phyloP scores from a whole-genome alignment of 2,797 vertebrate species.

The Oceanodroma leucorhoa region DNA sequence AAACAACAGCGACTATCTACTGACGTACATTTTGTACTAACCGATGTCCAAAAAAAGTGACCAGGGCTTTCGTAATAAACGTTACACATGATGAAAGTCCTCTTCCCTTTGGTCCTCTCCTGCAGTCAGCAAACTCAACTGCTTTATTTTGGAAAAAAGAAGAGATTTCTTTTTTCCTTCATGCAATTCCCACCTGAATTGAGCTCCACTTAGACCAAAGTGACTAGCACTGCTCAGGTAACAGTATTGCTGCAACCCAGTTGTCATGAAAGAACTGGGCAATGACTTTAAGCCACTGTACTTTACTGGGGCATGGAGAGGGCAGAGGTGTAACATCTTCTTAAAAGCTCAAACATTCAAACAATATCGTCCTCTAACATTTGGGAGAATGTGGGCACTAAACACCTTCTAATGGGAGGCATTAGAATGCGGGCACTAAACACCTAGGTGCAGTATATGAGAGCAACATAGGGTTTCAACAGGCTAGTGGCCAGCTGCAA shows the following conservation, averaged over 20 bases:
- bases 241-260: neutral
- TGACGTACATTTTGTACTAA: neutral
- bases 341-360: neutral
- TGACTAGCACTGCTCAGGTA: neutral
- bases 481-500: neutral
- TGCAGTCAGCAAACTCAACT: neutral
- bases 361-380: neutral
- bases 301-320: neutral
- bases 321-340: neutral
- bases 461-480: neutral
- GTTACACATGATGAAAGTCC: neutral
- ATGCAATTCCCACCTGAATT: neutral
- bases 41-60: neutral
- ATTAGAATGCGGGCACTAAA: neutral
- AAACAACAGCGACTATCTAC: neutral
- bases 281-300: neutral
- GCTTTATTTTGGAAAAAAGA: neutral
- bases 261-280: neutral
- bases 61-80: neutral
- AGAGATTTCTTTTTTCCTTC: neutral
- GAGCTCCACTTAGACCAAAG: neutral
- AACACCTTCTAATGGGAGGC: neutral
- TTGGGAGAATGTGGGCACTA: neutral
- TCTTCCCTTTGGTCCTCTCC: neutral
- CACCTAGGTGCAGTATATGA: neutral